Base-by-base conservation (phyloP, 2,888 invertebrate genomes). In the Raillietiella orientalis region DNA sequence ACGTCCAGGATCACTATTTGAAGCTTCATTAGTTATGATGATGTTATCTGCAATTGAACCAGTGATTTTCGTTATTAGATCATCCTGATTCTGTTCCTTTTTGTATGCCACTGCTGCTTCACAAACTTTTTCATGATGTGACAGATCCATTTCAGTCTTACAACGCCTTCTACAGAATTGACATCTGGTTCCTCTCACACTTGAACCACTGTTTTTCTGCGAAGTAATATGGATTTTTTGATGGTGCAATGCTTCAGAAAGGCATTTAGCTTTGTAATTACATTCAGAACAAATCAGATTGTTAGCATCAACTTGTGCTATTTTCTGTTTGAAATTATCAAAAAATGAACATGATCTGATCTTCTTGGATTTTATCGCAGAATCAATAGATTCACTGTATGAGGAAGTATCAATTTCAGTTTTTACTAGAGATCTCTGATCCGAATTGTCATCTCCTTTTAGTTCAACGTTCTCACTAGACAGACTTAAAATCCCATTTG, bases 111-210 rank as follows among this genome's bases (percentile, higher is more conserved):
- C n/a, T n/a, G n/a, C n/a, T n/a, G n/a, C 19, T 17, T 17, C 19
- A n/a, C 19, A 17, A 6, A 8, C 19, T 17, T 17, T 6, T 17
- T 17, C 19, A n/a, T 77, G 77, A 30, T 59, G 50, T 32, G 62
- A 52, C 24, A 77, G 52, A 47, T 74, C 75, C 3, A 62, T 57
- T 36, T 69, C 70, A 14, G 69, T 70, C 48, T 75, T 75, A 46
- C 74, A 77, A 31, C 74, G 57, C 43, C 71, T 72, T 33, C 74
- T 58, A 43, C 77, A 77, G 41, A 66, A 63, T 45, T 72, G 72
- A 42, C 77, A 77, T 30, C 75, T 57, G 25, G 70, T 66, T 9
- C 19, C 19, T 17, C 19, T 17, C 19, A 6, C 6, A n/a, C 6
- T n/a, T 6, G 6, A 8, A n/a, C 6, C 6, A 6, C n/a, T 6